phyloP scores from a whole-genome alignment of 2,113 vertebrate species.

The Albula glossodonta region DNA sequence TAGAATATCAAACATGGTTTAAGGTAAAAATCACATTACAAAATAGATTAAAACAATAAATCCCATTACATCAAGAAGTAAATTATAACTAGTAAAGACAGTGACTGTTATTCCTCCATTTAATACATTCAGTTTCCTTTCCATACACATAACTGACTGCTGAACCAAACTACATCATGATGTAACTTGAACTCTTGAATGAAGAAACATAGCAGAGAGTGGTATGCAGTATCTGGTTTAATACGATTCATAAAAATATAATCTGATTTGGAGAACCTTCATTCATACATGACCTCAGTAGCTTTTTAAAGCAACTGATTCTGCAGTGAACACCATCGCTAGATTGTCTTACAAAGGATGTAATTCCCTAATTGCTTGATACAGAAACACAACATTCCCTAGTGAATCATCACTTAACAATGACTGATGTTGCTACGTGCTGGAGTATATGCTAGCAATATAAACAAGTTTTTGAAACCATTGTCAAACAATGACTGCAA shows the following conservation, averaged over 20 bases:
- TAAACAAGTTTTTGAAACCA: slow-evolving; percentile 13
- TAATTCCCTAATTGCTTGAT: background rate
- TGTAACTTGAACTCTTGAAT: background rate
- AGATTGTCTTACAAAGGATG: background rate
- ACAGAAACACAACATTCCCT: background rate
- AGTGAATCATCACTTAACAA: background rate
- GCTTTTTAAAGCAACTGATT: background rate
- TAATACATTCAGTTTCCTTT: no score
- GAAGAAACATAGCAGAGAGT: background rate
- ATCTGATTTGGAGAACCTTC: background rate
- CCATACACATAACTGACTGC: background rate
- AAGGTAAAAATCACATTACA: no score
- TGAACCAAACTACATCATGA: background rate
- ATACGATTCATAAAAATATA: background rate
- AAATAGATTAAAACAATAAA: no score
- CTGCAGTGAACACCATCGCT: background rate
- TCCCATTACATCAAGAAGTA: no score
- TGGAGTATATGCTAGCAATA: background rate
- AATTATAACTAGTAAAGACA: no score
- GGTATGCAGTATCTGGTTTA: background rate
- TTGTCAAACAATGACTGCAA: slow-evolving; percentile 36
- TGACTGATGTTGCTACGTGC: background rate
- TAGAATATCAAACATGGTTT: no score
- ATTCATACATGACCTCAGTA: background rate
- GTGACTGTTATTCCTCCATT: no score